phyloP scores from a whole-genome alignment of 2,113 vertebrate genomes.

The Morphnarchus princeps region DNA sequence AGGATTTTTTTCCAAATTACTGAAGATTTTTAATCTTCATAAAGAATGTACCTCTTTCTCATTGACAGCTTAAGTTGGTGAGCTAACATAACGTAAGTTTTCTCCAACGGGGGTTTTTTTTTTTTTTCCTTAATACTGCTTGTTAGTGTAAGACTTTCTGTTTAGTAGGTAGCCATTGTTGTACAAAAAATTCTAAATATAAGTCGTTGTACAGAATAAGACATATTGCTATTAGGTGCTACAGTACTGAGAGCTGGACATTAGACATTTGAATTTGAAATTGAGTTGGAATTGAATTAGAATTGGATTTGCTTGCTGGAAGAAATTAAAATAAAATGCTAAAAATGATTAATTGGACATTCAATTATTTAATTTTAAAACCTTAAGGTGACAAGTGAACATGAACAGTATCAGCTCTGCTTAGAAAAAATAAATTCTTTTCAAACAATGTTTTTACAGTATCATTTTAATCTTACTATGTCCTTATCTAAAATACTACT shows the following conservation, averaged over 20 bases:
- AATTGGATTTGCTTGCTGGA: not conserved
- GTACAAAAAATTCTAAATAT: not conserved
- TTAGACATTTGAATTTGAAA: not conserved
- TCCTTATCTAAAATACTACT: not conserved
- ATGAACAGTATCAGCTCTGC: not conserved
- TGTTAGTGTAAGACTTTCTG: not conserved
- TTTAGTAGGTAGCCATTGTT: not conserved
- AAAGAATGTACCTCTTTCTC: not conserved
- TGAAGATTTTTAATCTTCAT: not conserved
- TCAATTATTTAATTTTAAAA: not conserved
- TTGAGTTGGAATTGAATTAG: not conserved
- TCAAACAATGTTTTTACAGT: not conserved
- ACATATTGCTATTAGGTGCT: not conserved
- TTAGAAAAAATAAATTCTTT: not conserved
- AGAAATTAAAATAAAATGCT: not conserved
- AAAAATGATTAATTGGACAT: not conserved
- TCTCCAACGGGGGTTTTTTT: not conserved
- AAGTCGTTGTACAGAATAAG: not conserved
- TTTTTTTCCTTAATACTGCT: not conserved
- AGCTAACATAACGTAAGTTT: not conserved
- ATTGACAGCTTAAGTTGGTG: not conserved
- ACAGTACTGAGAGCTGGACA: not conserved
- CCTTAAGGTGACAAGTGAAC: not conserved
- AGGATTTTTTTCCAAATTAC: not conserved
- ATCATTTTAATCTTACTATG: not conserved